Evolutionary conservation across 2,113 vertebrate species (phyloP).

Genomic region (Catharus minimus): DNA sequence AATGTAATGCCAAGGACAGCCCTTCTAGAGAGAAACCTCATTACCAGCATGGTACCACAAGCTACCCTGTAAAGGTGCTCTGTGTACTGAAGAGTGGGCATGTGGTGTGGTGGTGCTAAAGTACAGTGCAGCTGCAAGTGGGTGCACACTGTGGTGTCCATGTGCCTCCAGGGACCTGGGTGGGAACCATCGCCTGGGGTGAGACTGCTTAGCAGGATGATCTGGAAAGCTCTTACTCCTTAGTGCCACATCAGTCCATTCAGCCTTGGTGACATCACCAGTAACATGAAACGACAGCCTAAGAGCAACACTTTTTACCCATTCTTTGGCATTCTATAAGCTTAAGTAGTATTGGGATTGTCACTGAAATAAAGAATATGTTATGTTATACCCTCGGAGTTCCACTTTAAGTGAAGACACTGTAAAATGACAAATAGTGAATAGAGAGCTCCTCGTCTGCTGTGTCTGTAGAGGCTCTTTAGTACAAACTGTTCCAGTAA

Average conservation of each 20-base stretch:
- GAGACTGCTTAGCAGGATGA: not conserved
- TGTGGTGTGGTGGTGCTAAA: not conserved
- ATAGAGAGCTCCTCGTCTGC: not conserved
- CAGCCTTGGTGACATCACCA: not conserved
- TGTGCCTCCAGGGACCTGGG: not conserved
- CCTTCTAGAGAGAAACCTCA: not conserved
- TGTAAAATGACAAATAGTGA: not conserved
- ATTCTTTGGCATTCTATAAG: not conserved
- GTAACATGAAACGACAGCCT: not conserved
- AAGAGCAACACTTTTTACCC: not conserved
- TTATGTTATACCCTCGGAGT: not conserved
- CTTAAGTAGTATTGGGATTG: not conserved
- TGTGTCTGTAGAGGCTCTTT: conserved; percentile 14
- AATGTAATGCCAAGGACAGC: not conserved
- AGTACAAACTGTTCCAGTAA: conserved; percentile 58
- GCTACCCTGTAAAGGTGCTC: not conserved
- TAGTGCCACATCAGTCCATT: not conserved
- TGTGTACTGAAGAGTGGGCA: not conserved
- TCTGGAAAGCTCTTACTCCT: not conserved
- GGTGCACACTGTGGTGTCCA: not conserved
- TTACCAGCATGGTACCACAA: not conserved
- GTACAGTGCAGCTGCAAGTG: not conserved
- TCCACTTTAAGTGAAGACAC: not conserved
- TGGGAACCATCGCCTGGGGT: not conserved
- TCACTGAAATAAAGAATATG: not conserved